Conservation (phyloP, 2,113 vertebrate genomes). For the Dasypus novemcinctus region DNA sequence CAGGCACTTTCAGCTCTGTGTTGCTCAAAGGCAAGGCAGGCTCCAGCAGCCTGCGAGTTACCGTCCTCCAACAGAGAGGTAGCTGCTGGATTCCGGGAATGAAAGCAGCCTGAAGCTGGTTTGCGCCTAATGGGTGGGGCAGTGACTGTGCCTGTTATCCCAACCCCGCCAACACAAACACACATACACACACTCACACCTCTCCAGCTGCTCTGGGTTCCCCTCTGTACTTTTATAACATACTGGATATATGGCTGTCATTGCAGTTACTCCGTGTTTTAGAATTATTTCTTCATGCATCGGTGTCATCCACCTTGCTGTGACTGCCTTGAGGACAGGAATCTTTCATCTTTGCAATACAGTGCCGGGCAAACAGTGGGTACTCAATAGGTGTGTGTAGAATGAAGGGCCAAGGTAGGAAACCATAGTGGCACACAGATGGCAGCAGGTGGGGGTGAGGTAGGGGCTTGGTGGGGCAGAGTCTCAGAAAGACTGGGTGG, state of each 20-base stretch:
- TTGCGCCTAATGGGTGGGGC: not conserved
- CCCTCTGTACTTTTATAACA: not conserved
- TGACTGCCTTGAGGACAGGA: not conserved
- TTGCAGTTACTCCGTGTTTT: not conserved
- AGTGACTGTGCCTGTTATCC: not conserved
- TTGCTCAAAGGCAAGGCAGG: not conserved
- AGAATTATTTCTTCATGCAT: not conserved
- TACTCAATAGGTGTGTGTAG: not conserved
- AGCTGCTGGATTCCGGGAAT: not conserved
- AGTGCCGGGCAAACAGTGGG: not conserved
- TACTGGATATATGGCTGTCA: not conserved
- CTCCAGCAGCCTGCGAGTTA: not conserved
- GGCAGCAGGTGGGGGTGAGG: not conserved
- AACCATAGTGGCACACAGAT: not conserved
- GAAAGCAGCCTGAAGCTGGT: not conserved
- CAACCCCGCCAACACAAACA: not conserved
- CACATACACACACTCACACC: not conserved
- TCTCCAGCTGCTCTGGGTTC: not conserved
- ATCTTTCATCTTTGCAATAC: not conserved
- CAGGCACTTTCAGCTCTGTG: not conserved
- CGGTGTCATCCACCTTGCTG: not conserved
- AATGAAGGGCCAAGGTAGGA: slow-evolving; percentile 10
- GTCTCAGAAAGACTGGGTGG: slow-evolving; percentile 15
- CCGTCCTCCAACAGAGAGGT: not conserved
- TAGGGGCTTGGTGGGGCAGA: not conserved